phyloP scores from a whole-genome alignment of 2,888 invertebrate genomes.

The Agonopterix alstromeriana region DNA sequence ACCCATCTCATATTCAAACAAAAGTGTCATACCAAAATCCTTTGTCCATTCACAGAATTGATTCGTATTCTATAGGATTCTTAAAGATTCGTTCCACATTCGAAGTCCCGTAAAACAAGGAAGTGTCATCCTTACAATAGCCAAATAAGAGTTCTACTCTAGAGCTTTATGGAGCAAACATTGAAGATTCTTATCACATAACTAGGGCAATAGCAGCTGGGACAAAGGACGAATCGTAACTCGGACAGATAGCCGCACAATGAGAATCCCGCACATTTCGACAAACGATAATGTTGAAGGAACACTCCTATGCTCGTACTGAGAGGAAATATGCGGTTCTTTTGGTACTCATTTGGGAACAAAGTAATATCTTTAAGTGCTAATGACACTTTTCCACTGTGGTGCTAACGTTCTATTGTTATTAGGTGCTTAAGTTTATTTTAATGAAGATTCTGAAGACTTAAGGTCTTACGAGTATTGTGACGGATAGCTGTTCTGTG shows the following conservation, averaged over 20 bases:
- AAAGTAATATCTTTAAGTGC: too few relatives aligned
- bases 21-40: constrained; percentile 27
- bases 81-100: too few relatives aligned
- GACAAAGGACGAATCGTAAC: constrained; percentile 35
- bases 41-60: constrained; percentile 30
- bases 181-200: constrained; percentile 57
- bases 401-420: too few relatives aligned
- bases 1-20: constrained; percentile 29
- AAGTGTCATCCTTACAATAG: too few relatives aligned
- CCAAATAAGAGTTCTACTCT: constrained; percentile 27
- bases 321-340: neutral
- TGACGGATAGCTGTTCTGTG: too few relatives aligned
- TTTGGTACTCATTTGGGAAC: too few relatives aligned
- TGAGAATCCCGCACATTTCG: constrained; percentile 34
- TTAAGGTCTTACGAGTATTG: too few relatives aligned
- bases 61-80: constrained; percentile 19
- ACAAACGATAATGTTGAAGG: constrained; percentile 44
- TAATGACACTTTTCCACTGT: too few relatives aligned
- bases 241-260: constrained; percentile 39
- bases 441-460: neutral
- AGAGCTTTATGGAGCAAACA: constrained; percentile 14
- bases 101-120: too few relatives aligned
- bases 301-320: constrained; percentile 1
- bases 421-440: too few relatives aligned
- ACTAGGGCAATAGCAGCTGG: constrained; percentile 34